Evolutionary conservation across 2,113 vertebrate genomes (phyloP).

Genomic region (Anoura caudifer): DNA sequence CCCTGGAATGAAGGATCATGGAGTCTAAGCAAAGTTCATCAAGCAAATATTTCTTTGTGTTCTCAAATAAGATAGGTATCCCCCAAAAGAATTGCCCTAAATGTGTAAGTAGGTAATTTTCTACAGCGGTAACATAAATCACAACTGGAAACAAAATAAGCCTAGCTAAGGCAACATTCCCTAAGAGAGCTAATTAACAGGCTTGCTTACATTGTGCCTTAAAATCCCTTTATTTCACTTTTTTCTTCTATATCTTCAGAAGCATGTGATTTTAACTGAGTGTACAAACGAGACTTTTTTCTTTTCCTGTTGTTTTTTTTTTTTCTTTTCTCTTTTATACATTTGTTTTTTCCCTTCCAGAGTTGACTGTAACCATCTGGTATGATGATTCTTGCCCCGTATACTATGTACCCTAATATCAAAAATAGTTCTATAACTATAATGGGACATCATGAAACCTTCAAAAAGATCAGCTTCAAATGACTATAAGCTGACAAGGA

Average conservation of each 20-base stretch:
- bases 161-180: background rate
- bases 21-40: background rate
- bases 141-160: background rate
- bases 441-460: background rate
- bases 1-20: background rate
- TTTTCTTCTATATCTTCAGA: background rate
- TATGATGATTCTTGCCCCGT: background rate
- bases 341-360: background rate
- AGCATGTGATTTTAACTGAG: background rate
- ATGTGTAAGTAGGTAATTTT: background rate
- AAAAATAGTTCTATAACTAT: background rate
- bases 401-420: background rate
- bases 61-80: background rate
- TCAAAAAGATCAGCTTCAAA: background rate
- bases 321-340: background rate
- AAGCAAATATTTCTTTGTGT: background rate
- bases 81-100: background rate
- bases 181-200: background rate
- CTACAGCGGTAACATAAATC: background rate
- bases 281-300: background rate
- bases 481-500: background rate
- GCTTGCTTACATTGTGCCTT: background rate
- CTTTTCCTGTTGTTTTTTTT: background rate
- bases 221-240: background rate
- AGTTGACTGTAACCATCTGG: background rate